Percentiles rank a stretch among this genome's conserved stretches.
Conservation (phyloP, 2,113 vertebrate species). For the Xyrauchen texanus region DNA sequence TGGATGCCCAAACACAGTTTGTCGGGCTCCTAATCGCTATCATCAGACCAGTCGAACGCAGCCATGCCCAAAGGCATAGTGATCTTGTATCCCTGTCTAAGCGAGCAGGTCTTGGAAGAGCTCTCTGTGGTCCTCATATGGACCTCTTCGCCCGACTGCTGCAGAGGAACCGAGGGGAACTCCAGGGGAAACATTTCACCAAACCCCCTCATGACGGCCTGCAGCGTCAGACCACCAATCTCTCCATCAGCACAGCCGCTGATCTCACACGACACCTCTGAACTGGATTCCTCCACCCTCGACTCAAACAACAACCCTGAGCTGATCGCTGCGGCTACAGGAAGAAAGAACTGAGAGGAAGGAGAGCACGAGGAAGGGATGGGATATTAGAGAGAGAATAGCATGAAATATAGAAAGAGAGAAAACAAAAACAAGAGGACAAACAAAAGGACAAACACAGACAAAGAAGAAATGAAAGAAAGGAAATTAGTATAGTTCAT, state of each 20-base stretch:
- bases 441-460: conserved; percentile 23
- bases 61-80: conserved; percentile 80
- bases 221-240: conserved; percentile 79
- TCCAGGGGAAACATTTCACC: conserved; percentile 88
- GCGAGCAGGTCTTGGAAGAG: conserved; percentile 79
- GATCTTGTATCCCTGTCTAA: conserved; percentile 78
- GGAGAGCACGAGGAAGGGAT: conserved; percentile 34
- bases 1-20: conserved; percentile 4
- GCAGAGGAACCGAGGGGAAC: conserved; percentile 78
- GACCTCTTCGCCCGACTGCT: conserved; percentile 90
- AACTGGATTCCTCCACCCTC: conserved; percentile 89
- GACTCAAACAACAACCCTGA: conserved; percentile 91
- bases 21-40: conserved; percentile 61
- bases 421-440: too few relatives aligned
- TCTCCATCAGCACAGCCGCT: conserved; percentile 84
- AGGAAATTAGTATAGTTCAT: not conserved
- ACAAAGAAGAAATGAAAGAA: conserved; percentile 29
- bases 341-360: conserved; percentile 80
- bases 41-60: conserved; percentile 76
- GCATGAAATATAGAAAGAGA: too few relatives aligned
- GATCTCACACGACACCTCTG: conserved; percentile 73
- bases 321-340: conserved; percentile 89
- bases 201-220: conserved; percentile 81
- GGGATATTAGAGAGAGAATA: conserved; percentile 29
- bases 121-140: conserved; percentile 93